Conservation (phyloP, 1,140 invertebrate genomes). For the Diuraphis noxia region DNA sequence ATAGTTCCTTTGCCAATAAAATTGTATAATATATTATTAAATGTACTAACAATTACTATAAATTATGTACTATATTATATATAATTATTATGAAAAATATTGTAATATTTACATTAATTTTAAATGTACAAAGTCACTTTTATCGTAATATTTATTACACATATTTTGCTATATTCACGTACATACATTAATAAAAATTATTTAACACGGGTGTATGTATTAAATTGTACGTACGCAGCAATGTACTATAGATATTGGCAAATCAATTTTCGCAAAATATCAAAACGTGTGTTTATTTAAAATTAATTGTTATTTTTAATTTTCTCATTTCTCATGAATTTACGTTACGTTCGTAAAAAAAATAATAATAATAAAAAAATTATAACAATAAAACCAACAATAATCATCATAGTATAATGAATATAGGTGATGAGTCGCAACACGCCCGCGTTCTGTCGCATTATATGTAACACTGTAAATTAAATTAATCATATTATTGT, state of each 20-base stretch:
- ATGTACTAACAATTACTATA: no score
- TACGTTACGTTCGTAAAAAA: not conserved
- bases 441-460: not conserved
- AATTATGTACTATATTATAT: no score
- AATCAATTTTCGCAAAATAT: not conserved
- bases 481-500: not conserved
- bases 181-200: constrained; percentile 11
- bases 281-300: not conserved
- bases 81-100: not conserved
- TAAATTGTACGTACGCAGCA: not conserved
- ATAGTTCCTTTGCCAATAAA: not conserved
- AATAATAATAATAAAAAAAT: not conserved
- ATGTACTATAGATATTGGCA: not conserved
- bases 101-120: not conserved
- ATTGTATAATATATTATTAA: no score
- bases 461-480: not conserved
- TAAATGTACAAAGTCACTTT: not conserved
- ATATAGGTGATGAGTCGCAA: not conserved
- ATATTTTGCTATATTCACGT: not conserved
- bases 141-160: not conserved
- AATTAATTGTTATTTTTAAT: constrained; percentile 1
- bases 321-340: not conserved
- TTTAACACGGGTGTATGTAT: not conserved
- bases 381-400: not conserved
- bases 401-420: not conserved